These are phyloP conservation scores for Megalurothrips usitatus DNA, from an alignment of 2,888 invertebrate genomes.

Conservation along the genomic window DNA sequence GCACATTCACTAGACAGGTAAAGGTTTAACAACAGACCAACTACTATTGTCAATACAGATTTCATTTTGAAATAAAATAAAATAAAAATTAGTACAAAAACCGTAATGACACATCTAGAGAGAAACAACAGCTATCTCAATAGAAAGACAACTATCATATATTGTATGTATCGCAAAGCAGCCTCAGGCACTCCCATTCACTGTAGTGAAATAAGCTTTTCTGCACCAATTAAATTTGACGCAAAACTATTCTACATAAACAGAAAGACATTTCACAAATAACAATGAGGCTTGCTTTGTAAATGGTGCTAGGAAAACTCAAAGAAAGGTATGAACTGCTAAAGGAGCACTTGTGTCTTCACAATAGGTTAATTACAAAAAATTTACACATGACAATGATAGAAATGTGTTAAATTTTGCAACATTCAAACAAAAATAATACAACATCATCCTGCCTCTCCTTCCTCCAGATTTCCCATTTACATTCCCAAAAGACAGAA, in stretches of 20 bases:
- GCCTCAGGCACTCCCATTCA: no score
- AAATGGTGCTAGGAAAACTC: no score
- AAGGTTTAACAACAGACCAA: no score
- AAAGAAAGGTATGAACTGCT: no score
- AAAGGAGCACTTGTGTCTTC: neutral
- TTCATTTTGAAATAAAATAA: neutral
- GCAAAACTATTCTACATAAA: neutral
- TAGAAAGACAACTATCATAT: no score
- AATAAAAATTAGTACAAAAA: neutral
- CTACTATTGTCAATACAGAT: neutral
- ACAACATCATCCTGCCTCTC: neutral
- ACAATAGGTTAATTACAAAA: neutral
- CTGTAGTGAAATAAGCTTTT: neutral
- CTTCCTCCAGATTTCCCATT: neutral
- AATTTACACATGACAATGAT: neutral
- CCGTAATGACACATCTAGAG: neutral
- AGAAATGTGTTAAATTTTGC: neutral
- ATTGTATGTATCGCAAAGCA: no score
- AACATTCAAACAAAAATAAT: neutral
- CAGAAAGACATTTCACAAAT: no score
- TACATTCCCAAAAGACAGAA: neutral
- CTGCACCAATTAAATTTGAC: neutral
- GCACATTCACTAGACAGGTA: no score
- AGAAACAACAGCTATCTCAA: neutral
- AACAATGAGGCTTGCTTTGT: no score